A percentile compares a stretch with the other conserved stretches of the same genome.
Evolutionary conservation across 1,140 invertebrate genomes (phyloP).

Genomic region (Trachymyrmex septentrionalis): DNA sequence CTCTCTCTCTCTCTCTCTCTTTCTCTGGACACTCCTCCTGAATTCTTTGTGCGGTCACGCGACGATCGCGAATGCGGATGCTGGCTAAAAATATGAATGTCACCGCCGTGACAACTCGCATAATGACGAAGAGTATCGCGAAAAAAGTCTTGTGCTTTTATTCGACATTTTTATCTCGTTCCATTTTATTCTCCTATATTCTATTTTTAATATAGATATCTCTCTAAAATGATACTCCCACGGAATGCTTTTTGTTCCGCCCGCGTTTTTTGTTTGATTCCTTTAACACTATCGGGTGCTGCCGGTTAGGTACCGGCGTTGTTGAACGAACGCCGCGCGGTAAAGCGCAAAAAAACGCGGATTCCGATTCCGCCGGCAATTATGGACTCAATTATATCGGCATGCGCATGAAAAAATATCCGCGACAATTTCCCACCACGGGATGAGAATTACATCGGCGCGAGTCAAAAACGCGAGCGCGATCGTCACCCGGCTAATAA

Average conservation of each 20-base stretch:
- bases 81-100: conserved; percentile 28
- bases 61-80: not conserved
- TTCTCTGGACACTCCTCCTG: not conserved
- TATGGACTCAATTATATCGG: conserved; percentile 62
- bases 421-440: conserved; percentile 47
- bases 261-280: conserved; percentile 37
- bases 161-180: conserved; percentile 29
- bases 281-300: conserved; percentile 19
- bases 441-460: conserved; percentile 55
- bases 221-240: not conserved
- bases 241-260: not conserved
- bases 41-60: conserved; percentile 23
- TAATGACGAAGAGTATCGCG: not conserved
- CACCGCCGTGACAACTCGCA: not conserved
- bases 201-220: not conserved
- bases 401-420: conserved; percentile 63
- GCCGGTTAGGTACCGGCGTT: conserved; percentile 18
- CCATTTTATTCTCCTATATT: conserved; percentile 18
- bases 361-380: conserved; percentile 51
- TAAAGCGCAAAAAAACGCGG: conserved; percentile 50
- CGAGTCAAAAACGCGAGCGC: conserved; percentile 35
- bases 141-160: conserved; percentile 22
- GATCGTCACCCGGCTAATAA: conserved; percentile 55
- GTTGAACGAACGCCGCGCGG: conserved; percentile 37
- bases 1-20: too few species aligned